These are phyloP conservation scores for Trematomus bernacchii DNA, from an alignment of 2,797 vertebrate species.

Conservation along the genomic window DNA sequence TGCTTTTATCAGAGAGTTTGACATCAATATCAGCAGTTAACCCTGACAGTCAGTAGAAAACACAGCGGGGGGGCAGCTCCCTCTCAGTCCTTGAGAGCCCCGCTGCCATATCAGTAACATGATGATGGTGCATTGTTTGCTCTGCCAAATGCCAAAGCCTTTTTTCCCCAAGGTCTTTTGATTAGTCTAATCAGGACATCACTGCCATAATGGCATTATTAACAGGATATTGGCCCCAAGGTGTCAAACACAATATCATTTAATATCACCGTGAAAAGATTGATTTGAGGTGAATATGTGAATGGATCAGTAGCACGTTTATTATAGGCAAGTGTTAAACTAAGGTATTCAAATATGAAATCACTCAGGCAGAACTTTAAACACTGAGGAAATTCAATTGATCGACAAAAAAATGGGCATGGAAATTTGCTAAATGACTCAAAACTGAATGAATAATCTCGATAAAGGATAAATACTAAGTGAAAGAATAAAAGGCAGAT, in stretches of 20 bases:
- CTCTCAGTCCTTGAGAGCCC: slow-evolving; percentile 8
- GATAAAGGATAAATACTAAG: too few relatives aligned
- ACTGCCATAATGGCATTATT: slow-evolving; percentile 9
- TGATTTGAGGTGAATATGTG: slow-evolving; percentile 5
- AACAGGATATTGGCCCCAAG: neutral
- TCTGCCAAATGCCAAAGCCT: slow-evolving; percentile 26
- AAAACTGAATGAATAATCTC: too few relatives aligned
- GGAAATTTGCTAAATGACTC: too few relatives aligned
- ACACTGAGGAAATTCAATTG: neutral
- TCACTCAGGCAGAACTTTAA: neutral
- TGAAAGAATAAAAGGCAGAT: too few relatives aligned
- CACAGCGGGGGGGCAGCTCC: neutral
- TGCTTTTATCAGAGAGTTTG: neutral
- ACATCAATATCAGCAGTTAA: slow-evolving; percentile 17
- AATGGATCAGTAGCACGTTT: neutral
- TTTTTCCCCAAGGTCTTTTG: slow-evolving; percentile 20
- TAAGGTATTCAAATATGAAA: neutral
- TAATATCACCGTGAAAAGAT: neutral
- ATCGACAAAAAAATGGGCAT: too few relatives aligned
- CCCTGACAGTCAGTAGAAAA: slow-evolving; percentile 2
- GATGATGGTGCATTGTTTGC: slow-evolving; percentile 36
- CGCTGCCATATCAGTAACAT: slow-evolving; percentile 22
- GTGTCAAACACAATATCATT: neutral
- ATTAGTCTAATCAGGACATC: slow-evolving; percentile 14
- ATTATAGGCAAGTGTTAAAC: neutral